Evolutionary conservation across 2,113 vertebrate genomes (phyloP).

Genomic region (Saguinus midas): DNA sequence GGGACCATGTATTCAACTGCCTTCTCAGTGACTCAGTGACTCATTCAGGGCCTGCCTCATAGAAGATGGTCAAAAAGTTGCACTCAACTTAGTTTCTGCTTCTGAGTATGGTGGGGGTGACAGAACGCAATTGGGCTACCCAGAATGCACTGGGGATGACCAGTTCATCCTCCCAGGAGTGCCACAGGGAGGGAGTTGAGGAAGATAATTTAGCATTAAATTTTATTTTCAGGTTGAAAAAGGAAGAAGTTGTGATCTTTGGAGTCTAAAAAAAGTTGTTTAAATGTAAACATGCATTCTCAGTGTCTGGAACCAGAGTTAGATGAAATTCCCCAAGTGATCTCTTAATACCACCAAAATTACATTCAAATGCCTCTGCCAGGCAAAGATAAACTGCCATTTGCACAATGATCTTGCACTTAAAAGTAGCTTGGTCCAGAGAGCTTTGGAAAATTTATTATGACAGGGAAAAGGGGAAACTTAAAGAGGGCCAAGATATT

Average conservation of each 20-base stretch:
- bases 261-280: background rate
- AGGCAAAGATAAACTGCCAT: constrained; percentile 48
- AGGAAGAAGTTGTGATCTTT: background rate
- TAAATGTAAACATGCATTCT: constrained; percentile 54
- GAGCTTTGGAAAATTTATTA: constrained; percentile 50
- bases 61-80: background rate
- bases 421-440: constrained; percentile 25
- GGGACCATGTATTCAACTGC: background rate
- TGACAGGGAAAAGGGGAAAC: background rate
- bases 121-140: rapidly evolving
- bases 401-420: constrained; percentile 38
- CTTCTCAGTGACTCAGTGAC: rapidly evolving
- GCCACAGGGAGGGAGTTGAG: background rate
- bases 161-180: background rate
- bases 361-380: constrained; percentile 36
- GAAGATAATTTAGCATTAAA: background rate
- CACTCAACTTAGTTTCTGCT: background rate
- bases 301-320: constrained; percentile 36
- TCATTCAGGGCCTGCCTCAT: too few species aligned
- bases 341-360: constrained; percentile 64
- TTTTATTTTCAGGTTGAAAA: constrained; percentile 1
- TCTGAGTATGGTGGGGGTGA: rapidly evolving
- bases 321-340: constrained; percentile 61
- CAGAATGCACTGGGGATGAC: background rate
- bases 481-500: constrained; percentile 29